These are phyloP conservation scores for Nemurella pictetii DNA, from an alignment of 2,888 invertebrate species.

Conservation along the genomic window DNA sequence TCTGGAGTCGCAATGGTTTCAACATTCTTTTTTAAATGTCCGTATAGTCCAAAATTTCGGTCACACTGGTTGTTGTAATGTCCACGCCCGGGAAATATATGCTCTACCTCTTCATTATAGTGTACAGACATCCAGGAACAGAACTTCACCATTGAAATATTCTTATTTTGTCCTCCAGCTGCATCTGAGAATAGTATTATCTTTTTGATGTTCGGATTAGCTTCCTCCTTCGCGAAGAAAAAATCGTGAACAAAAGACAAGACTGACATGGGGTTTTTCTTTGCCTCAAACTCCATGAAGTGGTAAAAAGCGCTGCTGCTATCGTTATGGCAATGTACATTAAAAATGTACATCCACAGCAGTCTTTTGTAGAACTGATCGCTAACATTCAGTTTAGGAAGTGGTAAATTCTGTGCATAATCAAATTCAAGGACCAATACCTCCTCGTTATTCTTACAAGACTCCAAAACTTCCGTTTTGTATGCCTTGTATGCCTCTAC, in stretches of 20 bases:
- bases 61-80: conserved; percentile 42
- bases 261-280: neutral
- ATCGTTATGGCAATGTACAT: conserved; percentile 41
- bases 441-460: conserved; percentile 30
- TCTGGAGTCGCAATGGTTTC: too few relatives aligned
- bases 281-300: conserved; percentile 38
- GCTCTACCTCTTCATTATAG: conserved; percentile 34
- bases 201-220: conserved; percentile 6
- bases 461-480: neutral
- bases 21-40: neutral
- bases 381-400: conserved; percentile 41
- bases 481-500: conserved; percentile 24
- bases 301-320: conserved; percentile 34
- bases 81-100: conserved; percentile 41
- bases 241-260: too few relatives aligned
- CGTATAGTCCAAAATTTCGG: conserved; percentile 41
- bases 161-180: conserved; percentile 40
- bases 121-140: conserved; percentile 36
- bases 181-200: conserved; percentile 40
- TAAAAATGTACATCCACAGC: conserved; percentile 42
- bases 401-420: conserved; percentile 43
- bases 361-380: conserved; percentile 42
- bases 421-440: conserved; percentile 42
- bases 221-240: neutral
- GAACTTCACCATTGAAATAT: conserved; percentile 37